phyloP scores from a whole-genome alignment of 2,113 vertebrate genomes.

The Ictidomys tridecemlineatus region DNA sequence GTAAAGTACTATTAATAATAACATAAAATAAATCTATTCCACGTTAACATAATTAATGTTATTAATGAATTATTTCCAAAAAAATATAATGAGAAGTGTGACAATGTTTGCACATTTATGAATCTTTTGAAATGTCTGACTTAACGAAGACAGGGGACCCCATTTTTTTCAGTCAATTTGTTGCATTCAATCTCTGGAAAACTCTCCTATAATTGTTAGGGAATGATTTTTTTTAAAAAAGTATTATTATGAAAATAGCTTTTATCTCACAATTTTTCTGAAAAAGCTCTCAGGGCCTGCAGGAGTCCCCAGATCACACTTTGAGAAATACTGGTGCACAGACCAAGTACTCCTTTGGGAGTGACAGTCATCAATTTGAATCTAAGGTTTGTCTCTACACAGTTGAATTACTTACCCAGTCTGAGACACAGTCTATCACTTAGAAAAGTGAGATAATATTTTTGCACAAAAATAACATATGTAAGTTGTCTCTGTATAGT shows the following conservation, averaged over 20 bases:
- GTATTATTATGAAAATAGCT: not conserved
- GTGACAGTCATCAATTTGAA: not conserved
- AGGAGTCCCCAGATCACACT: not conserved
- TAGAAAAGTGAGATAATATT: not conserved
- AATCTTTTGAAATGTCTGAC: not conserved
- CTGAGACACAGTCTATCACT: not conserved
- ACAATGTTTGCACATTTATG: not conserved
- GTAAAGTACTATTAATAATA: not conserved
- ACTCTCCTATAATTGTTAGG: not conserved
- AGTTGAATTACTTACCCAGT: not conserved
- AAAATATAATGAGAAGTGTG: not conserved
- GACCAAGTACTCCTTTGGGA: not conserved
- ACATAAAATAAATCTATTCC: not conserved
- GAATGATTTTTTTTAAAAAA: not conserved
- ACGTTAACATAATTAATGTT: not conserved
- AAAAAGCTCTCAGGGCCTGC: not conserved
- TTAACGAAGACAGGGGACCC: not conserved
- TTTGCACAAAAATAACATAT: not conserved
- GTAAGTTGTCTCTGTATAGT: not conserved
- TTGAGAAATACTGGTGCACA: not conserved
- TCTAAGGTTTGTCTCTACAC: not conserved
- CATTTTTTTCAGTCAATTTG: not conserved
- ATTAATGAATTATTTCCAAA: not conserved
- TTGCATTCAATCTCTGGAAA: not conserved
- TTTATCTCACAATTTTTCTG: not conserved